phyloP scores from a whole-genome alignment of 1,140 invertebrate species.

The Drosophila eugracilis region DNA sequence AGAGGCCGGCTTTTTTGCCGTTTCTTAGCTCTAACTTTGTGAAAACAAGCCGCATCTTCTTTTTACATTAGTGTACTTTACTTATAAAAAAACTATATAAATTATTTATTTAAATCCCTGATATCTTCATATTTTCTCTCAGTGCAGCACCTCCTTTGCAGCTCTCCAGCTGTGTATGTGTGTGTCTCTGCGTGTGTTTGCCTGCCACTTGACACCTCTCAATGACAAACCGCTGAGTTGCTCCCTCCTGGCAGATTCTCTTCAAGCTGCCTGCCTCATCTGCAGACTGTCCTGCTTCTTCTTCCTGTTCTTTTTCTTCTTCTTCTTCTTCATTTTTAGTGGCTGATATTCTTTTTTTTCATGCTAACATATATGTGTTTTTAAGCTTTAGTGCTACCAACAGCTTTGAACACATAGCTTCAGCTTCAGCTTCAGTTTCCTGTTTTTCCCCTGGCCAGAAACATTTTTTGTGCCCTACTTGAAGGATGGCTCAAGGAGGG shows the following conservation, averaged over 20 bases:
- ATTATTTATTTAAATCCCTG: neutral
- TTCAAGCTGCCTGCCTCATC: slow-evolving; percentile 14
- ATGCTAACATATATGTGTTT: slow-evolving; percentile 22
- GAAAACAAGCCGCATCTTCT: no score
- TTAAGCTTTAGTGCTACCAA: slow-evolving; percentile 30
- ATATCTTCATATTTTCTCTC: neutral
- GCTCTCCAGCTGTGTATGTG: slow-evolving; percentile 42
- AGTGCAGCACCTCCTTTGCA: neutral
- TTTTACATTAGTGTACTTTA: no score
- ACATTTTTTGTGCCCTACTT: slow-evolving; percentile 19
- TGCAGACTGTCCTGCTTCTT: slow-evolving; percentile 9
- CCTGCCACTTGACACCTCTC: slow-evolving; percentile 75
- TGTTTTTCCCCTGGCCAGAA: slow-evolving; percentile 18
- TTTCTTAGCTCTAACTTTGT: no score
- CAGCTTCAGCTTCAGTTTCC: slow-evolving; percentile 17
- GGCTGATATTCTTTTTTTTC: slow-evolving; percentile 16
- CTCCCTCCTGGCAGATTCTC: slow-evolving; percentile 35
- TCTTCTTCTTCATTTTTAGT: slow-evolving; percentile 10
- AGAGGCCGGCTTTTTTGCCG: no score
- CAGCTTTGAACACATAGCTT: slow-evolving; percentile 42
- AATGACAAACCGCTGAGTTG: slow-evolving; percentile 71
- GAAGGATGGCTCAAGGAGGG: neutral
- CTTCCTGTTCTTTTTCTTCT: neutral
- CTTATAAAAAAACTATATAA: no score
- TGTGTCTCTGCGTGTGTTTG: slow-evolving; percentile 46